phyloP scores from a whole-genome alignment of 2,113 vertebrate genomes.

The Tychaedon coryphoeus region DNA sequence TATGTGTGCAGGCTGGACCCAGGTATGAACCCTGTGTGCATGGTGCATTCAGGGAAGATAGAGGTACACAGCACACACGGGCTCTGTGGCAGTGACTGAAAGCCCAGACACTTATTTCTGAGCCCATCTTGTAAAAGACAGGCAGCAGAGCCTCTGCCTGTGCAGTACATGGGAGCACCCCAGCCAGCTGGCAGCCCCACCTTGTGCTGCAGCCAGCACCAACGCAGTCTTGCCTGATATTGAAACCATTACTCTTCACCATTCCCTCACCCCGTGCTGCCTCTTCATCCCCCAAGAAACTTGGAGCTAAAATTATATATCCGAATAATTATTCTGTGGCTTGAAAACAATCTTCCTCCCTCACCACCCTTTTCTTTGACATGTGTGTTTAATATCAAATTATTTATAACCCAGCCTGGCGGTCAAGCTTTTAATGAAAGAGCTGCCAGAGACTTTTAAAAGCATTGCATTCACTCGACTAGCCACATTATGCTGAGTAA shows the following conservation, averaged over 20 bases:
- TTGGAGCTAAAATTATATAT: constrained; percentile 56
- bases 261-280: background rate
- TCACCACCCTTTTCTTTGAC: constrained; percentile 17
- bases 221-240: background rate
- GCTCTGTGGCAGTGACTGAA: background rate
- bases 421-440: constrained; percentile 60
- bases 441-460: constrained; percentile 50
- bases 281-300: constrained; percentile 20
- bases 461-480: constrained; percentile 8
- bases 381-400: constrained; percentile 64
- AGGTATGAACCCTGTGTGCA: background rate
- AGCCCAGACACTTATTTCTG: background rate
- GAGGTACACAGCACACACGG: background rate
- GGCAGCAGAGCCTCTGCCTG: background rate
- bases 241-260: constrained; percentile 47
- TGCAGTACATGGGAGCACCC: background rate
- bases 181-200: constrained; percentile 44
- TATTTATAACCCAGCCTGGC: constrained; percentile 53
- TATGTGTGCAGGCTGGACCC: background rate
- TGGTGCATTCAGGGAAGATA: background rate
- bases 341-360: constrained; percentile 54
- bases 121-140: background rate
- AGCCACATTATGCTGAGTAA: constrained; percentile 56
- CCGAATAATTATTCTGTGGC: constrained; percentile 44
- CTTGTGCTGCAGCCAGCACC: constrained; percentile 35